phyloP scores from a whole-genome alignment of 2,797 vertebrate genomes.

The Clangula hyemalis region DNA sequence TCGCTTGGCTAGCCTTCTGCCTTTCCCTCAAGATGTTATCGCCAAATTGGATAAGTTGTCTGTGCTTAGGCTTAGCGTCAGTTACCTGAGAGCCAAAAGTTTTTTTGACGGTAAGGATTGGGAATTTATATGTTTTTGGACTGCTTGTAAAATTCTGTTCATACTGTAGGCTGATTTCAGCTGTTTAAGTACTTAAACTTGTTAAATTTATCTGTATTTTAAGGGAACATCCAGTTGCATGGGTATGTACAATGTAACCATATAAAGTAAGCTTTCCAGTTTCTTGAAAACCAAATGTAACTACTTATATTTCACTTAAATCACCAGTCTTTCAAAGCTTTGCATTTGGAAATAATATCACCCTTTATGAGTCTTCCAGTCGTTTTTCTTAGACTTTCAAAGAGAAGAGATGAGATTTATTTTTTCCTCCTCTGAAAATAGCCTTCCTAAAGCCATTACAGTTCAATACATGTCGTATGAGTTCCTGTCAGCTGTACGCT shows the following conservation, averaged over 20 bases:
- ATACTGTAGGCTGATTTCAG: neutral
- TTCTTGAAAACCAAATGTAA: slow-evolving; percentile 42
- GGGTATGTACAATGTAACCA: neutral
- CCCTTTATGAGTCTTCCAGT: neutral
- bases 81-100: slow-evolving; percentile 87
- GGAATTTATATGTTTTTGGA: slow-evolving; percentile 28
- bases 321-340: neutral
- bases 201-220: neutral
- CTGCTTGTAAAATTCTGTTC: neutral
- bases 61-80: slow-evolving; percentile 87
- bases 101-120: slow-evolving; percentile 86
- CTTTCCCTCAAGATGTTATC: slow-evolving; percentile 86
- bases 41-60: slow-evolving; percentile 89
- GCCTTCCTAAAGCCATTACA: neutral
- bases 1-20: slow-evolving; percentile 84
- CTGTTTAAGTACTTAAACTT: slow-evolving; percentile 30
- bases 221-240: neutral
- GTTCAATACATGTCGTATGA: neutral
- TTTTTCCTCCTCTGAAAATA: neutral
- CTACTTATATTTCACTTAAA: slow-evolving; percentile 18
- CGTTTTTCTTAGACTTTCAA: slow-evolving; percentile 6
- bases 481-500: neutral
- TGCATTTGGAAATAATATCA: slow-evolving; percentile 19
- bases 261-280: slow-evolving; percentile 33
- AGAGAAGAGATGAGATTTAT: neutral